Evolutionary conservation across 2,797 vertebrate species (phyloP).

Genomic region (Coreius guichenoti): DNA sequence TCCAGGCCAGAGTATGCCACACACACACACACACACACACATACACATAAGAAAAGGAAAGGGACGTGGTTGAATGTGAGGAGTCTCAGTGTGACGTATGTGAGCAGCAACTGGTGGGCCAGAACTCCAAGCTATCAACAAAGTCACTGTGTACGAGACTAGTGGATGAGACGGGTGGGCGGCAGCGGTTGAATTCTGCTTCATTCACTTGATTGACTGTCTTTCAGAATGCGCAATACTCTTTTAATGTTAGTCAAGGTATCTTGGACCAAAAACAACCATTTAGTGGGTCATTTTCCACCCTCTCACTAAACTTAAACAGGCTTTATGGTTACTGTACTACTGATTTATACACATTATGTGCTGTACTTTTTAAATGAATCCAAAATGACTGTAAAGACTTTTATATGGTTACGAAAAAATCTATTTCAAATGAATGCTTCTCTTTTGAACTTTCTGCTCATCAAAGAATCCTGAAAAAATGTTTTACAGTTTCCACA

Average conservation of each 20-base stretch:
- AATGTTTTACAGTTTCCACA: not conserved
- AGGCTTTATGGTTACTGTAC: not conserved
- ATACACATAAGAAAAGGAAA: conserved; percentile 18
- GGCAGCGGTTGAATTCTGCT: not conserved
- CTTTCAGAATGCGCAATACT: not conserved
- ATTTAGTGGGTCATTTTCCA: not conserved
- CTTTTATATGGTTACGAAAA: not conserved
- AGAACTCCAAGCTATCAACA: conserved; percentile 11
- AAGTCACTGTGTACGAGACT: not conserved
- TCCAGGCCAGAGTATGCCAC: conserved; percentile 65
- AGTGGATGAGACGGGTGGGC: not conserved
- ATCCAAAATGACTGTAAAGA: not conserved
- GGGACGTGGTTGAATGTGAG: conserved; percentile 12
- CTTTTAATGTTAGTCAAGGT: not conserved
- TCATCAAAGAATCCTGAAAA: not conserved
- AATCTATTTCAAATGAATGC: not conserved
- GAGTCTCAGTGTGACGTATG: conserved; percentile 25
- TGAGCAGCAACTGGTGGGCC: not conserved
- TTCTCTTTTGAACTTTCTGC: not conserved
- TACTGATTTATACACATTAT: not conserved
- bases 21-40: conserved; percentile 38
- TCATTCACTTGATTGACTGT: conserved; percentile 6
- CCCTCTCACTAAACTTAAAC: not conserved
- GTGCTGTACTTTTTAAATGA: not conserved
- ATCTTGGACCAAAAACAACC: not conserved